phyloP scores from a whole-genome alignment of 2,888 invertebrate species.

The Sthenelais limicola region DNA sequence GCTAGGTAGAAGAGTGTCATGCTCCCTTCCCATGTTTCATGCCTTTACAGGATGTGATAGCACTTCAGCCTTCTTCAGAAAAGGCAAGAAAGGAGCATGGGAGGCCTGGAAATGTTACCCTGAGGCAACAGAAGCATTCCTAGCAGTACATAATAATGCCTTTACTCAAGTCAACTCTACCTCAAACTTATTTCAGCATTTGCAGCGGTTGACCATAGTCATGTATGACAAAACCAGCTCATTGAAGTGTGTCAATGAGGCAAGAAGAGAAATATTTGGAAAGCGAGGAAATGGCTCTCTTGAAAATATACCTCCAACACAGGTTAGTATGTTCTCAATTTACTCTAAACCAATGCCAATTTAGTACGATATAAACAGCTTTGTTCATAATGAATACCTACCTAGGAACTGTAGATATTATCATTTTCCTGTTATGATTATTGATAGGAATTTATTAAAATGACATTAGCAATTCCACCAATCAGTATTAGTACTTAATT shows the following conservation, averaged over 20 bases:
- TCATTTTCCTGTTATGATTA: no score
- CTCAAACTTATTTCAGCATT: neutral
- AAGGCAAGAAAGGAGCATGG: slow-evolving; percentile 42
- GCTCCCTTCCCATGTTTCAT: slow-evolving; percentile 21
- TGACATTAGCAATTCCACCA: no score
- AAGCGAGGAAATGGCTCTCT: slow-evolving; percentile 9
- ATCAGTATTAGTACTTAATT: no score
- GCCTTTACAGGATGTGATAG: slow-evolving; percentile 42
- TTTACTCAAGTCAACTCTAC: neutral
- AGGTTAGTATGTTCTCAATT: slow-evolving; percentile 1
- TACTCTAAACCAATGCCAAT: neutral
- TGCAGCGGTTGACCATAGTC: neutral
- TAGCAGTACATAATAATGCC: neutral
- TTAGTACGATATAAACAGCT: no score
- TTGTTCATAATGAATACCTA: no score
- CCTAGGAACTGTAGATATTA: no score
- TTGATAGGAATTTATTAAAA: no score
- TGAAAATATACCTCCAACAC: slow-evolving; percentile 5
- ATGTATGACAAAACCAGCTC: slow-evolving; percentile 17
- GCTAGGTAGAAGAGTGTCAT: neutral
- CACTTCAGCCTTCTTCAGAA: slow-evolving; percentile 32
- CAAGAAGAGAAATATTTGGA: slow-evolving; percentile 10
- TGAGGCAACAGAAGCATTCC: slow-evolving; percentile 27
- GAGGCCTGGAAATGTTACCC: slow-evolving; percentile 40
- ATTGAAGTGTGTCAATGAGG: neutral